Base-by-base conservation (phyloP, 2,888 invertebrate genomes). In the Noctua comes region DNA sequence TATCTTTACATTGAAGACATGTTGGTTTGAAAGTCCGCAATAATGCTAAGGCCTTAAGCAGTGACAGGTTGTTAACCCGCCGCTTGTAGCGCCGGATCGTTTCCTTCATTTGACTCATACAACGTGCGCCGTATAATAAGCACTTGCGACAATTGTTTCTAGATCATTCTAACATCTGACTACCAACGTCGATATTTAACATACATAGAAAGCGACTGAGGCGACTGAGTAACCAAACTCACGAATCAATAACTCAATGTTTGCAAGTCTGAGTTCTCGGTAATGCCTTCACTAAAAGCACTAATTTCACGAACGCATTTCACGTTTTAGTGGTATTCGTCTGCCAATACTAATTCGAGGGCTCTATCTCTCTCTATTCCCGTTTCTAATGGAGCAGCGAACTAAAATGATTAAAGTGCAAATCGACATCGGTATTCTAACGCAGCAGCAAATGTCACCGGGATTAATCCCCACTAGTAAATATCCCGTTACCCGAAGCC, bases 101-200 rank as follows among this genome's bases (percentile, higher is more conserved):
- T 84, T 84, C 86, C 84, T 82, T 82, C 77, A 85, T 84, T 82
- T 87, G 87, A 87, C 77, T 87, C 87, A 79, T 69, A 79, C 82
- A 73, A 70, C 82, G 87, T 85, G 88, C 85, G 70, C 73, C 10
- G 87, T 82, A 88, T 87, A 88, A 79, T 87, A 87, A 87, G 71
- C 74, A 78, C 74, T 72, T 76, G 84, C 66, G 62, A 81, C 87
- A 85, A 85, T 87, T 87, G 87, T 76, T 85, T 79, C 84, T 84
- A 87, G 85, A 75, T 78, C 87, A 85, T 87, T 77, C 66, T 81
- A 66, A 84, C 48, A 84, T 84, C 71, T 66, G n/a, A 62, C 11
- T 54, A 59, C 16, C 79, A 51, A 70, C 24, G 21, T n/a, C 8
- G 16, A 40, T n/a, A 21, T 68, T 64, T 21, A 72, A 46, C n/a